A percentile compares a stretch with the other conserved stretches of the same genome.
Evolutionary conservation across 1,140 invertebrate genomes (phyloP).

Genomic region (Hyles euphorbiae): DNA sequence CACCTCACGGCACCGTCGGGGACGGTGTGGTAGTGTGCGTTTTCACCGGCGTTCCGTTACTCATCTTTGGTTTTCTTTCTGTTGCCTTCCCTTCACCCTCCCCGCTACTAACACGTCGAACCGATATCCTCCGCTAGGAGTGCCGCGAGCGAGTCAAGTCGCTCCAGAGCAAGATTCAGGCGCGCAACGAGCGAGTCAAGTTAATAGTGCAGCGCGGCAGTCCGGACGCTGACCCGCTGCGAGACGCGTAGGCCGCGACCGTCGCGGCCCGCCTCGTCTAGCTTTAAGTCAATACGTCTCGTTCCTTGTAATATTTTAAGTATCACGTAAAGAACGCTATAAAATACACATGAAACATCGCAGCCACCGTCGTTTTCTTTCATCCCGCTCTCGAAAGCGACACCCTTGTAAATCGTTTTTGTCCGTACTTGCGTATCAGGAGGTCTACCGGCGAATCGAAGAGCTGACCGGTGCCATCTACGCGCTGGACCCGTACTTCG

Average conservation of each 20-base stretch:
- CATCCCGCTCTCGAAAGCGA: slow-evolving; percentile 39
- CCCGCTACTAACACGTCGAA: slow-evolving; percentile 55
- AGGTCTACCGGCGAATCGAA: slow-evolving; percentile 81
- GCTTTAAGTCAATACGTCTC: slow-evolving; percentile 54
- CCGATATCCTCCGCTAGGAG: slow-evolving; percentile 79
- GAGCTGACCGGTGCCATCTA: slow-evolving; percentile 81
- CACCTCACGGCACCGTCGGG: slow-evolving; percentile 31
- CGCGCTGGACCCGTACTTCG: slow-evolving; percentile 84
- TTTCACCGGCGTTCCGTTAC: slow-evolving; percentile 68
- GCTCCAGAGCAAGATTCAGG: slow-evolving; percentile 91
- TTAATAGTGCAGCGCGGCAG: slow-evolving; percentile 88
- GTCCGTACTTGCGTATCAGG: slow-evolving; percentile 82
- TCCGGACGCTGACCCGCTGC: slow-evolving; percentile 83
- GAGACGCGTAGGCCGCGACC: slow-evolving; percentile 73
- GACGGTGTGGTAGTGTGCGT: slow-evolving; percentile 39
- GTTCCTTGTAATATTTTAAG: slow-evolving; percentile 56
- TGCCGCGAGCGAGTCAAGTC: slow-evolving; percentile 89
- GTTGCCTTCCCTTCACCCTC: slow-evolving; percentile 73
- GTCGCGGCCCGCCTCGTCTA: slow-evolving; percentile 21
- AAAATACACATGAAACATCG: slow-evolving; percentile 67
- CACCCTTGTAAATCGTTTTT: slow-evolving; percentile 61
- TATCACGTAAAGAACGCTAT: slow-evolving; percentile 35
- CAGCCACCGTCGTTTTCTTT: slow-evolving; percentile 66
- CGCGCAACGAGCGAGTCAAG: slow-evolving; percentile 91
- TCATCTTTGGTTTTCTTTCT: slow-evolving; percentile 78